phyloP scores from a whole-genome alignment of 2,888 invertebrate genomes.

The Podotricha telesiphe region DNA sequence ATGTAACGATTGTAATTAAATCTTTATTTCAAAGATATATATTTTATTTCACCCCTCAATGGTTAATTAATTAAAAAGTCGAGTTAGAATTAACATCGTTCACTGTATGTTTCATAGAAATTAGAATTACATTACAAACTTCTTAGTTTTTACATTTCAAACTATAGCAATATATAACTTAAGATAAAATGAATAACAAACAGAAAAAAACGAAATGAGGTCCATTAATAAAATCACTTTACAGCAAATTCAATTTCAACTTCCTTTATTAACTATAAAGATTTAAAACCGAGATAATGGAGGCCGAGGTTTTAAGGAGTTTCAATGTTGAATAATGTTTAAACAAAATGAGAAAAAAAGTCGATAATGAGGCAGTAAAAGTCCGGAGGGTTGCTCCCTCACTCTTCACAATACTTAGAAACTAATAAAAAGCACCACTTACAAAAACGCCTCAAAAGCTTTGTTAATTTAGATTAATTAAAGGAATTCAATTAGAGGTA shows the following conservation, averaged over 20 bases:
- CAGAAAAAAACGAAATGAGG: slow-evolving; percentile 14
- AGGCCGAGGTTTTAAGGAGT: slow-evolving; percentile 35
- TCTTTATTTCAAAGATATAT: slow-evolving; percentile 75
- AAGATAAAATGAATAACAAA: slow-evolving; percentile 14
- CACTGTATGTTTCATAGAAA: neutral
- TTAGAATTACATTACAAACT: too few relatives aligned
- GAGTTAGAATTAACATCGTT: neutral
- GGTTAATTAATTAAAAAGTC: neutral
- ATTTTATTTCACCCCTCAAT: slow-evolving; percentile 56
- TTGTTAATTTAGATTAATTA: slow-evolving; percentile 61
- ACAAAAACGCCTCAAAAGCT: slow-evolving; percentile 56
- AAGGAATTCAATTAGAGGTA: slow-evolving; percentile 50
- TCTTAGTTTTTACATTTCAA: neutral
- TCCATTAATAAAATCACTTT: slow-evolving; percentile 27
- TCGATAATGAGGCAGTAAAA: slow-evolving; percentile 76
- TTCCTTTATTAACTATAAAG: slow-evolving; percentile 42
- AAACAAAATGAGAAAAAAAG: slow-evolving; percentile 70
- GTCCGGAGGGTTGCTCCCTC: slow-evolving; percentile 68
- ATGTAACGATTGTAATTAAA: slow-evolving; percentile 84
- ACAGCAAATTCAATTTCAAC: slow-evolving; percentile 47
- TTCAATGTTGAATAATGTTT: slow-evolving; percentile 53
- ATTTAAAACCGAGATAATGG: slow-evolving; percentile 38
- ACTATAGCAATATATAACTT: neutral
- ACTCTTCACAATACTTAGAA: slow-evolving; percentile 77
- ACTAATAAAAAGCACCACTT: slow-evolving; percentile 75